Evolutionary conservation across 2,888 invertebrate species (phyloP).

Genomic region (Itoplectis maculator): DNA sequence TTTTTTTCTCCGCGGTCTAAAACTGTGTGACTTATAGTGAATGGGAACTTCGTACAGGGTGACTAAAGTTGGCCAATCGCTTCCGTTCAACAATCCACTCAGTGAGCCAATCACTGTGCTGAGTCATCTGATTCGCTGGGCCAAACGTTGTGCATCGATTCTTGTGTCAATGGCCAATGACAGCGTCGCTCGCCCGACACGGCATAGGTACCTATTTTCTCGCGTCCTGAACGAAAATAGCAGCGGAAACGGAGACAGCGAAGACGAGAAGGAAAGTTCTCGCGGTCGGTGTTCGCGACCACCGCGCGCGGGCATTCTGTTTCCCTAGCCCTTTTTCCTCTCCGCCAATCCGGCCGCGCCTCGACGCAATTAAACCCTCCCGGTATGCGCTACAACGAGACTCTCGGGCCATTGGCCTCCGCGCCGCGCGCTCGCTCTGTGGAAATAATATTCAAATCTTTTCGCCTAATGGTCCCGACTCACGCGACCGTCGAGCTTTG

Average conservation of each 20-base stretch:
- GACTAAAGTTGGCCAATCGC: too few species aligned
- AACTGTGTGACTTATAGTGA: neutral
- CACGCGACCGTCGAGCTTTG: conserved; percentile 64
- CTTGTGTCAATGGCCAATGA: too few species aligned
- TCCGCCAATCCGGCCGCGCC: conserved; percentile 48
- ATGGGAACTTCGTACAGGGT: conserved; percentile 11
- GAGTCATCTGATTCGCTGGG: too few species aligned
- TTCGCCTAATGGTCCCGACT: conserved; percentile 62
- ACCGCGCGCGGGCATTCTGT: conserved; percentile 1
- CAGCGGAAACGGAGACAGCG: neutral
- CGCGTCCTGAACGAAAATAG: conserved; percentile 14
- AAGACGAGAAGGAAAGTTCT: neutral
- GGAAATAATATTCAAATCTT: conserved; percentile 67
- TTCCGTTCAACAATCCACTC: too few species aligned
- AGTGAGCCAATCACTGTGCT: too few species aligned
- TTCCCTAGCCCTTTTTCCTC: conserved; percentile 47
- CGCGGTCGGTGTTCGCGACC: neutral
- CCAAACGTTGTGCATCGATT: too few species aligned
- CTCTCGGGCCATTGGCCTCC: conserved; percentile 53
- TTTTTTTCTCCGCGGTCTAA: neutral
- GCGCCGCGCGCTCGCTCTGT: conserved; percentile 6
- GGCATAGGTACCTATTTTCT: neutral
- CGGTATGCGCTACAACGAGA: conserved; percentile 19
- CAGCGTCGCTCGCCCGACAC: neutral
- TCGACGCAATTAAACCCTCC: conserved; percentile 62